These are phyloP conservation scores for Myathropa florea DNA, from an alignment of 2,888 invertebrate species.

Conservation along the genomic window DNA sequence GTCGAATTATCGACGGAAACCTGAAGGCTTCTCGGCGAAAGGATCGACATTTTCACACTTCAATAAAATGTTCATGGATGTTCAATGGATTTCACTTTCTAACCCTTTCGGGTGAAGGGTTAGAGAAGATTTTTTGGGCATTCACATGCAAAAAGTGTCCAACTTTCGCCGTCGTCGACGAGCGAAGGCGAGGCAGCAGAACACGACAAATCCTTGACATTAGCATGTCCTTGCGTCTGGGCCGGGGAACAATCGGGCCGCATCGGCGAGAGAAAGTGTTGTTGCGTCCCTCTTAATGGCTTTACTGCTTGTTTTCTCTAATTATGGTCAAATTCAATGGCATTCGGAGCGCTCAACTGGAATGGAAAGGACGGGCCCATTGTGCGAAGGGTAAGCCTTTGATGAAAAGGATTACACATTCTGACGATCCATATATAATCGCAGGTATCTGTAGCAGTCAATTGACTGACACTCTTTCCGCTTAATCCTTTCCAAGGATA, in stretches of 20 bases:
- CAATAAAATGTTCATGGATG: constrained; percentile 61
- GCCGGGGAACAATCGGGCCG: neutral
- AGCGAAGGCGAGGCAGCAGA: neutral
- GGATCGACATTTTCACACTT: constrained; percentile 54
- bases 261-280: constrained; percentile 51
- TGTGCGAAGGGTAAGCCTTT: constrained; percentile 45
- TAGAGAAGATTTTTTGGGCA: neutral
- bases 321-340: constrained; percentile 76
- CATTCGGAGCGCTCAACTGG: constrained; percentile 61
- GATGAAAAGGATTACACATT: constrained; percentile 65
- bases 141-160: constrained; percentile 36
- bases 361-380: constrained; percentile 34
- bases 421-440: constrained; percentile 36
- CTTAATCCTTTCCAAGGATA: constrained; percentile 69
- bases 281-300: constrained; percentile 73
- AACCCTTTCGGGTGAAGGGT: constrained; percentile 43
- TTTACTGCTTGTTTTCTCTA: constrained; percentile 79
- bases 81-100: constrained; percentile 65
- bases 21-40: neutral
- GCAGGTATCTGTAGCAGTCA: constrained; percentile 57
- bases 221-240: constrained; percentile 47
- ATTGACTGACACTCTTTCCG: constrained; percentile 8
- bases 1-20: constrained; percentile 52
- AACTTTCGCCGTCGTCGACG: constrained; percentile 43
- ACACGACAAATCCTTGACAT: constrained; percentile 22